Conservation (phyloP, 2,888 invertebrate species). For the Hirtodrosophila trivittata region DNA sequence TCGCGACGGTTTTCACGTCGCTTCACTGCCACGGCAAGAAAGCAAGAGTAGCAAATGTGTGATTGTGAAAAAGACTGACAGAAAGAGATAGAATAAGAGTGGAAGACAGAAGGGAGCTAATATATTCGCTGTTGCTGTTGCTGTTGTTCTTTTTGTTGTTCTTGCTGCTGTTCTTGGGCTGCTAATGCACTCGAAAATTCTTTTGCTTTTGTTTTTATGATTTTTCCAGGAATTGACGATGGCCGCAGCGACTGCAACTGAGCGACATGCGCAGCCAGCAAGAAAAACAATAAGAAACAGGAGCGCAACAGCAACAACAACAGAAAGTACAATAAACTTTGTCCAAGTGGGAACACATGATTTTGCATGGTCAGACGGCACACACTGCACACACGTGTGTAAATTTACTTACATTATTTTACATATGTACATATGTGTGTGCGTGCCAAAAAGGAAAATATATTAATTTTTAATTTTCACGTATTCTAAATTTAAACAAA, state of each 20-base stretch:
- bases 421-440: conserved; percentile 7
- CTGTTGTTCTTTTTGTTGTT: too few species aligned
- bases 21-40: conserved; percentile 39
- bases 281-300: conserved; percentile 64
- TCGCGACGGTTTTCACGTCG: conserved; percentile 6
- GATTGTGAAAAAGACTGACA: conserved; percentile 47
- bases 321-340: conserved; percentile 32
- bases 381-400: conserved; percentile 50
- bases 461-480: conserved; percentile 13
- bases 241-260: conserved; percentile 29
- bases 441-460: conserved; percentile 30
- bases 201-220: conserved; percentile 77
- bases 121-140: conserved; percentile 55
- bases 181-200: conserved; percentile 76
- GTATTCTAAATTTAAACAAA: conserved; percentile 7
- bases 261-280: conserved; percentile 55
- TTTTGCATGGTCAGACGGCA: conserved; percentile 45
- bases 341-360: conserved; percentile 48
- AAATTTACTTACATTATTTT: conserved; percentile 15
- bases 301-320: conserved; percentile 50
- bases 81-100: conserved; percentile 15
- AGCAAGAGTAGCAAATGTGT: conserved; percentile 68
- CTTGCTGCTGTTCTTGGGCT: conserved; percentile 39
- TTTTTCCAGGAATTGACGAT: conserved; percentile 70
- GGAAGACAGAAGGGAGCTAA: conserved; percentile 50